phyloP scores from a whole-genome alignment of 2,113 vertebrate species.

The Xenus cinereus region DNA sequence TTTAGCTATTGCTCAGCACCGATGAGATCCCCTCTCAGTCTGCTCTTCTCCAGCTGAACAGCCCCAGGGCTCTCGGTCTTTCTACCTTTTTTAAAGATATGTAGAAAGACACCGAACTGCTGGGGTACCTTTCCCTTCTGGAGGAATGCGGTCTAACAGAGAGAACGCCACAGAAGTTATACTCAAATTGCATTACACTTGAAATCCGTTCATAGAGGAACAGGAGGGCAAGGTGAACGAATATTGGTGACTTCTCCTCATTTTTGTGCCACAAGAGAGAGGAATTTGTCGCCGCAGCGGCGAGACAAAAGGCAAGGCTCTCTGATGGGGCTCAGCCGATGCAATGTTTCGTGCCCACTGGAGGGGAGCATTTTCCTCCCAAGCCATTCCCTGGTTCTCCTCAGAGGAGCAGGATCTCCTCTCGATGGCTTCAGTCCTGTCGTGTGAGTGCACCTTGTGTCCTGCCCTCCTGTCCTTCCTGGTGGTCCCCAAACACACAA shows the following conservation, averaged over 20 bases:
- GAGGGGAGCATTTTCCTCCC: background rate
- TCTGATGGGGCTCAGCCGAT: background rate
- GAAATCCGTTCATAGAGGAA: background rate
- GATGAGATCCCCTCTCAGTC: too few relatives aligned
- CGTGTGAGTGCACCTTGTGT: background rate
- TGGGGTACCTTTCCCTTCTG: background rate
- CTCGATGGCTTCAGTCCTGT: background rate
- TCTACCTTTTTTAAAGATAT: background rate
- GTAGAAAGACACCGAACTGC: background rate
- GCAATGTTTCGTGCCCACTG: background rate
- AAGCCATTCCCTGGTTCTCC: background rate
- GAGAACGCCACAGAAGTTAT: background rate
- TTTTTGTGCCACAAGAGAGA: background rate
- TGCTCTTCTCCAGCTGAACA: too few relatives aligned
- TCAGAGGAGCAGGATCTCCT: background rate
- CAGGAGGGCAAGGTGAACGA: background rate
- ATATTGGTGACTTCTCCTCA: background rate
- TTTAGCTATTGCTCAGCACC: too few relatives aligned
- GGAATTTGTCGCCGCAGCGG: background rate
- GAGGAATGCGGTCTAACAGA: background rate
- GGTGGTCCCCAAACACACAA: background rate
- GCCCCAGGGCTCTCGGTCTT: too few relatives aligned
- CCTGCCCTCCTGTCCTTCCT: background rate
- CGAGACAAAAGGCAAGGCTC: background rate
- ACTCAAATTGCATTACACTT: background rate